Conservation (phyloP, 2,888 invertebrate species). For the Aleiodes testaceus region DNA sequence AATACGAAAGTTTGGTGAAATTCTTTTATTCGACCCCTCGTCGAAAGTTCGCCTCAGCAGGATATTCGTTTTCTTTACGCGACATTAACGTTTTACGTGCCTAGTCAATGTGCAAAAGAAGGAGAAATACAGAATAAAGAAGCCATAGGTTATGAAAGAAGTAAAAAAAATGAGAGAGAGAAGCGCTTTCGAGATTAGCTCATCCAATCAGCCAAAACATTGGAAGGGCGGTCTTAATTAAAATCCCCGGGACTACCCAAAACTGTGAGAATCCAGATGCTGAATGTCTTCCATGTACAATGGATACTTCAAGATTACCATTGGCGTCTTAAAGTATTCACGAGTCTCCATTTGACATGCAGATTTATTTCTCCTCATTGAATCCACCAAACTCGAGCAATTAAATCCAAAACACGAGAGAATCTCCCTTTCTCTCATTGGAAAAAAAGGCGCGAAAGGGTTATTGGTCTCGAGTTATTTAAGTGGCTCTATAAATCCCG, state of each 20-base stretch:
- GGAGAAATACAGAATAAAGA: constrained; percentile 3
- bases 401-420: too few relatives aligned
- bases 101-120: constrained; percentile 31
- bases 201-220: constrained; percentile 71
- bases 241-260: constrained; percentile 64
- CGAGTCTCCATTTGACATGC: constrained; percentile 12
- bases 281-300: constrained; percentile 29
- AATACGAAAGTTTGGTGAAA: neutral
- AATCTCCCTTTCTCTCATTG: neutral
- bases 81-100: constrained; percentile 44
- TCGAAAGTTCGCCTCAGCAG: constrained; percentile 3
- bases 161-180: constrained; percentile 44
- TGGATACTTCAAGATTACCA: constrained; percentile 27
- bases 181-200: constrained; percentile 59
- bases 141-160: constrained; percentile 37
- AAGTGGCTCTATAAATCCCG: constrained; percentile 71
- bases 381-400: constrained; percentile 50
- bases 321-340: constrained; percentile 5
- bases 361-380: constrained; percentile 9
- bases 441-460: constrained; percentile 46
- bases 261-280: constrained; percentile 48
- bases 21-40: neutral
- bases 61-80: constrained; percentile 28
- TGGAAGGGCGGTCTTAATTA: constrained; percentile 73
- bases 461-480: constrained; percentile 56